A percentile compares a stretch with the other conserved stretches of the same genome.
These are phyloP conservation scores for Argyrosomus regius DNA, from an alignment of 2,797 vertebrate genomes.

Conservation along the genomic window DNA sequence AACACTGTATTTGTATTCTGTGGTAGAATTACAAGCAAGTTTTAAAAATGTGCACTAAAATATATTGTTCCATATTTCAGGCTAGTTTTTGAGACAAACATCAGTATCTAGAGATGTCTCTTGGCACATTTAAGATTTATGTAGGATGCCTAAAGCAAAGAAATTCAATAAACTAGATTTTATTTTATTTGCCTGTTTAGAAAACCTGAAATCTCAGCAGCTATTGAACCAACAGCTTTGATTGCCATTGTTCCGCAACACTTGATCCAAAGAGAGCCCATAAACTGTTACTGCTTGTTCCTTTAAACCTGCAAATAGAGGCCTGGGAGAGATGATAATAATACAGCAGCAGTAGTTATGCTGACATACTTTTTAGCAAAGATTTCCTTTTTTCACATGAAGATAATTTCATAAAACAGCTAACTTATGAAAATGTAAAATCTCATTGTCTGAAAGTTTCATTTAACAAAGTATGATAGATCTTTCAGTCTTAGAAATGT, in stretches of 20 bases:
- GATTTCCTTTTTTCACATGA: no score
- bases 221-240: background rate
- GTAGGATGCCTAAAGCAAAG: background rate
- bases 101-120: background rate
- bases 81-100: background rate
- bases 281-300: slow-evolving; percentile 14
- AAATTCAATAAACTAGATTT: background rate
- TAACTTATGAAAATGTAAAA: no score
- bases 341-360: background rate
- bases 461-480: background rate
- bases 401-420: no score
- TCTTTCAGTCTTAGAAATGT: background rate
- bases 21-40: background rate
- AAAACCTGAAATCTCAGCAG: slow-evolving; percentile 3
- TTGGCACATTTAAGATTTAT: background rate
- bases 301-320: background rate
- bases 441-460: background rate
- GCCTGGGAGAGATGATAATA: background rate
- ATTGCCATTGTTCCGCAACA: background rate
- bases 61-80: background rate
- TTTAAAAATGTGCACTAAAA: background rate
- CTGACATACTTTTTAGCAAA: no score
- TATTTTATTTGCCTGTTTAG: slow-evolving; percentile 7
- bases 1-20: no score
- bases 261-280: slow-evolving; percentile 5